Evolutionary conservation across 2,888 invertebrate species (phyloP).

Genomic region (Acanthacorydalis orientalis): DNA sequence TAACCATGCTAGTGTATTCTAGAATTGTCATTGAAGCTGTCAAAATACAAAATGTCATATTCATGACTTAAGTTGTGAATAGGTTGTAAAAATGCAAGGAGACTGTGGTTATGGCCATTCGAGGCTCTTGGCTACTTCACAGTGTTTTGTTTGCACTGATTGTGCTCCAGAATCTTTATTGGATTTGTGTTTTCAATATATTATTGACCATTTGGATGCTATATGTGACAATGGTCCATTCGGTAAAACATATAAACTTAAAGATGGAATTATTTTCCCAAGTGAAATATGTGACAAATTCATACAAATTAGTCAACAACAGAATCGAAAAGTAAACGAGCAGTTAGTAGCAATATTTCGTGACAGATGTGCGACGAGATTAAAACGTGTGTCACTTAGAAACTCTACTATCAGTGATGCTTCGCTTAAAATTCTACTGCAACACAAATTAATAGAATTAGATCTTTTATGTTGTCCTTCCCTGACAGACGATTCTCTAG

Average conservation of each 20-base stretch:
- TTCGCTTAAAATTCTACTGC: conserved; percentile 50
- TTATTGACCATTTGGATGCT: conserved; percentile 42
- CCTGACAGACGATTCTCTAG: conserved; percentile 44
- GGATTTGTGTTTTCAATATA: conserved; percentile 43
- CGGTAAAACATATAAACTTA: conserved; percentile 31
- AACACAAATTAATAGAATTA: conserved; percentile 56
- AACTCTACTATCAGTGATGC: conserved; percentile 55
- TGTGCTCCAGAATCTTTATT: conserved; percentile 40
- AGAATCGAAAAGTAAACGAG: conserved; percentile 33
- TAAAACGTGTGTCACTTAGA: conserved; percentile 50
- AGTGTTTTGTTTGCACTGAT: conserved; percentile 24
- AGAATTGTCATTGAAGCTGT: too few species aligned
- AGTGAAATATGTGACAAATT: conserved; percentile 56
- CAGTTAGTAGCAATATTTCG: conserved; percentile 53
- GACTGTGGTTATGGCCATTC: conserved; percentile 20
- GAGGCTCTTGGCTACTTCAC: conserved; percentile 21
- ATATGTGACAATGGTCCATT: conserved; percentile 34
- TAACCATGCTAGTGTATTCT: too few species aligned
- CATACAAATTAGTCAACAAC: conserved; percentile 36
- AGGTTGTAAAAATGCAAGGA: not conserved
- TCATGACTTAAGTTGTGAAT: too few species aligned
- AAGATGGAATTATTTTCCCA: conserved; percentile 45
- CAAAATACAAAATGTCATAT: too few species aligned
- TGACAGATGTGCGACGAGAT: conserved; percentile 45
- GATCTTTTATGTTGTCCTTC: conserved; percentile 59